Conservation (phyloP, 2,113 vertebrate species). For the Euleptes europaea region DNA sequence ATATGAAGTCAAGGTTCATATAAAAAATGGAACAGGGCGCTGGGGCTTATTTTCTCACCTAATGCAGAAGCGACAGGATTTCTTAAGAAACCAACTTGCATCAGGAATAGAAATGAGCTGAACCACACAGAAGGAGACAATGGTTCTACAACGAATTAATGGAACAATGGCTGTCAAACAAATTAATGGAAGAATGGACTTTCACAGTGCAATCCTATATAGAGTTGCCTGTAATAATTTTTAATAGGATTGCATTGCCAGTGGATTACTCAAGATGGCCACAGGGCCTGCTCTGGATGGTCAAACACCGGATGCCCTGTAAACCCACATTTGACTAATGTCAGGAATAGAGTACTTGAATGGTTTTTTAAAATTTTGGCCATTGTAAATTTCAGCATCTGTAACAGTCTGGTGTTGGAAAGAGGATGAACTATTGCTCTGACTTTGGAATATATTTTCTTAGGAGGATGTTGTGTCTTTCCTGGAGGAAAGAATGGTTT, state of each 20-base stretch:
- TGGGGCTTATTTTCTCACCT: background rate
- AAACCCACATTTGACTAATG: background rate
- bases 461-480: conserved; percentile 35
- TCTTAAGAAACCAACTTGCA: background rate
- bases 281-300: background rate
- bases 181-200: background rate
- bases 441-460: background rate
- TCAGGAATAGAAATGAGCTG: background rate
- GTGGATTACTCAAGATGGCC: background rate
- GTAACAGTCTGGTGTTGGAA: background rate
- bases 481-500: background rate
- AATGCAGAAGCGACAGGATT: background rate
- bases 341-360: background rate
- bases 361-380: background rate
- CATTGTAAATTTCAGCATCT: background rate
- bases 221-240: too few relatives aligned
- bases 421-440: background rate
- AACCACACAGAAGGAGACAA: background rate
- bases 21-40: background rate
- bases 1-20: background rate
- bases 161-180: background rate
- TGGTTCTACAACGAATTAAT: background rate
- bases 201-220: too few relatives aligned
- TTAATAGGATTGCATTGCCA: too few relatives aligned
- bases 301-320: background rate